These are phyloP conservation scores for Hemibagrus wyckioides DNA, from an alignment of 2,113 vertebrate genomes.

Conservation along the genomic window DNA sequence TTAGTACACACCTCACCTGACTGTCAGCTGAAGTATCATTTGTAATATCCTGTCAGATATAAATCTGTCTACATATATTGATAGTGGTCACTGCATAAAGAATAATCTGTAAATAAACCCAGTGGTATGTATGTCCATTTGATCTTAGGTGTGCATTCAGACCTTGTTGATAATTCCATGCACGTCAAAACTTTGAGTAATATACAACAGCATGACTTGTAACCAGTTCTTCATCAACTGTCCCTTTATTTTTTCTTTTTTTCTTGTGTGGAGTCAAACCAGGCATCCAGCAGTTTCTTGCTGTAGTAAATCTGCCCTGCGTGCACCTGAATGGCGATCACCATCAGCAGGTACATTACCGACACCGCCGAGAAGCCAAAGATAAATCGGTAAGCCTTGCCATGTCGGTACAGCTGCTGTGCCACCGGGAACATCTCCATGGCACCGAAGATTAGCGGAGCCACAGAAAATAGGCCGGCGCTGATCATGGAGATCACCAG, in stretches of 20 bases:
- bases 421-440: constrained; percentile 99
- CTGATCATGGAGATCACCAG: constrained; percentile 97
- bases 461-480: constrained; percentile 89
- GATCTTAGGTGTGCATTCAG: constrained; percentile 3
- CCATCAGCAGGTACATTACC: constrained; percentile 91
- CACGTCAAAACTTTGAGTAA: constrained; percentile 24
- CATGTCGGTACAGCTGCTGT: constrained; percentile 94
- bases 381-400: constrained; percentile 95
- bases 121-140: neutral
- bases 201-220: neutral
- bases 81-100: neutral
- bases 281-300: constrained; percentile 96
- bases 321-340: constrained; percentile 90
- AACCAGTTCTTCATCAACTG: neutral
- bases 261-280: constrained; percentile 95
- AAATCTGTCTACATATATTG: neutral
- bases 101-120: constrained; percentile 14
- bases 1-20: neutral
- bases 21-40: neutral
- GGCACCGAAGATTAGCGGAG: constrained; percentile 92
- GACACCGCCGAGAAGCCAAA: constrained; percentile 91
- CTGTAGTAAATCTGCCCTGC: constrained; percentile 97
- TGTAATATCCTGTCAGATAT: neutral
- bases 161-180: constrained; percentile 23
- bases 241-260: constrained; percentile 83